Evolutionary conservation across 2,888 invertebrate species (phyloP), one percentile per base, ranked within the genome.

Genomic region (Mesorhabditis belari): DNA sequence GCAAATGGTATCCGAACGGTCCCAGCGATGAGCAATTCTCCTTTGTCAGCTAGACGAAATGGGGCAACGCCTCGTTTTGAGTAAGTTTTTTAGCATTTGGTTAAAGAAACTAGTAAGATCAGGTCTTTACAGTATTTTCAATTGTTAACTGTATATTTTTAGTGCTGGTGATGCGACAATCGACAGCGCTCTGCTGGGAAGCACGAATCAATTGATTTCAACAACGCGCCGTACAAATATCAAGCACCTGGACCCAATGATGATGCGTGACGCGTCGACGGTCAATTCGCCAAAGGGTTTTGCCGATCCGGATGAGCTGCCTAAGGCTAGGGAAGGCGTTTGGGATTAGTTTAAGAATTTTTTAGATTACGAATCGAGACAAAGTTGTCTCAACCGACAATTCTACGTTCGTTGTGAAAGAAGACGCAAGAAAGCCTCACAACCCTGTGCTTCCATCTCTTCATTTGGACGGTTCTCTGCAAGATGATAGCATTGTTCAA

Each of bases 291-390:
- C 44, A n/a, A n/a, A n/a, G n/a, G n/a, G n/a, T 57, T 28, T 60
- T 21, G 29, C 58, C 6, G 73, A 73, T 58, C 65, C 71, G n/a
- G 73, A 73, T 53, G 73, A 69, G 49, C 61, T 73, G 51, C 73
- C 71, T 23, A 50, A 19, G 51, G 51, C 9, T 6, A 6, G 17
- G 17, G 51, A 23, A 50, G 12, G 6, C 17, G n/a, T n/a, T n/a
- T n/a, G n/a, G n/a, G n/a, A n/a, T n/a, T n/a, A n/a, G n/a, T n/a
- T n/a, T n/a, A n/a, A n/a, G n/a, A n/a, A n/a, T n/a, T n/a, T n/a
- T n/a, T n/a, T n/a, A n/a, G n/a, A n/a, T n/a, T n/a, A n/a, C n/a
- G n/a, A n/a, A n/a, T n/a, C n/a, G n/a, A n/a, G n/a, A n/a, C n/a
- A n/a, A n/a, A n/a, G n/a, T n/a, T n/a, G n/a, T n/a, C n/a, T n/a